Evolutionary conservation across 2,113 vertebrate species (phyloP), one percentile per base, ranked within the genome.

Genomic region (Trachemys scripta): DNA sequence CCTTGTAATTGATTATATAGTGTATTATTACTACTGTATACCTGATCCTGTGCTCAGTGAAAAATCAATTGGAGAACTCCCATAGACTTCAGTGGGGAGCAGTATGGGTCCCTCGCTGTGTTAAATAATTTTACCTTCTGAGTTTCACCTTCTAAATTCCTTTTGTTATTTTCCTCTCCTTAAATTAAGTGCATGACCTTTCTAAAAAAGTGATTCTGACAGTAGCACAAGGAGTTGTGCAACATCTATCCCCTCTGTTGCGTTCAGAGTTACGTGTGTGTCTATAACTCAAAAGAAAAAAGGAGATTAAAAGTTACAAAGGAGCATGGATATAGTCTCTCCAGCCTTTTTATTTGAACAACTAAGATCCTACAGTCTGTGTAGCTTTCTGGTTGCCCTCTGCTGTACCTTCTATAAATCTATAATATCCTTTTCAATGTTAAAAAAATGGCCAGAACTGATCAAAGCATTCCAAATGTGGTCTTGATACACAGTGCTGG

Each of bases 261-360:
- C 7, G 42, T 5, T 92, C 62, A 80, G 50, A 90, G 11, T 47
- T 47, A 42, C 12, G 2, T 82, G 3, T 42, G 8, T 29, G 24
- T 72, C 65, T 16, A 19, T 81, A 95, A 53, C 38, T 92, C 82
- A 51, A 65, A 96, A 83, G 75, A 85, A 35, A 65, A 50, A 42
- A 93, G 5, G 10, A 31, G 87, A 91, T 89, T 95, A 8, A 91
- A 11, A 82, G 13, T 90, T 85, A 24, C 6, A 90, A 88, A 84
- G 65, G 75, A 96, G 57, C 51, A 62, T 3, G 11, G 24, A 51
- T 84, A 12, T 9, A 65, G n/a, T 76, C 89, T 92, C 57, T 93
- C 47, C 90, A n/a, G 25, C 92, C 7, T 90, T 96, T 57, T 79
- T 38, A 38, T 38, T 47, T 59, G 82, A 94, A 89, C 92, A 89